Base-by-base conservation (phyloP, 2,113 vertebrate species). In the Oryzias melastigma region DNA sequence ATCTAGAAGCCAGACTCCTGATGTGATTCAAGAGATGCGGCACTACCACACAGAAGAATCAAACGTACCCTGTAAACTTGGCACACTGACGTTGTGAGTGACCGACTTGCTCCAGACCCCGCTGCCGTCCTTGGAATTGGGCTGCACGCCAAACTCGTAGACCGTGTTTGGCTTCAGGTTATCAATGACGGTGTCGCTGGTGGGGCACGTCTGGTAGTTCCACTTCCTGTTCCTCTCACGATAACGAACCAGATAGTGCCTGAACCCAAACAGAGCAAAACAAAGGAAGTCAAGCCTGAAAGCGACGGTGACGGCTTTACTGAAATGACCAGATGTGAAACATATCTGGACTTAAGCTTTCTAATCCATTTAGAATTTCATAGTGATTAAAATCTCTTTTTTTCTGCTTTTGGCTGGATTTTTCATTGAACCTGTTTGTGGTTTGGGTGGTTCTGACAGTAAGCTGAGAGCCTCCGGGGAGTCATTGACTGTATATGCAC, bases 111-210 rank as follows among this genome's bases (percentile, higher is more conserved):
- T 98, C 97, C 97, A 99, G 49, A 82, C 35, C 60, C 95, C 94
- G 14, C 84, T 89, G 17, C 65, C 66, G 0, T 87, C 85, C 4
- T 94, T 92, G 40, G 85, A 54, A 4, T 89, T 95, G 69, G 95
- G 91, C 86, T 95, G 95, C 57, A 99, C 96, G 55, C 92, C 94
- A 74, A 99, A 98, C 82, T 98, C 96, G 77, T 99, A 99, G 44
- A 92, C 71, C 0, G 93, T 91, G 29, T 95, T 92, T 40, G 96
- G 96, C 76, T 94, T 98, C 53, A 99, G 87, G 60, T 95, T 93
- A 52, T 97, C 95, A 42, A 99, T 91, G 65, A 97, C 93, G 0
- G 94, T 97, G 83, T 95, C 94, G 16, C 93, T 96, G 20, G 94
- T 92, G 24, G 95, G 96, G 80, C 96, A 98, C 57, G 94, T 93